phyloP scores from a whole-genome alignment of 2,888 invertebrate genomes.

The Adelognathus sp. region DNA sequence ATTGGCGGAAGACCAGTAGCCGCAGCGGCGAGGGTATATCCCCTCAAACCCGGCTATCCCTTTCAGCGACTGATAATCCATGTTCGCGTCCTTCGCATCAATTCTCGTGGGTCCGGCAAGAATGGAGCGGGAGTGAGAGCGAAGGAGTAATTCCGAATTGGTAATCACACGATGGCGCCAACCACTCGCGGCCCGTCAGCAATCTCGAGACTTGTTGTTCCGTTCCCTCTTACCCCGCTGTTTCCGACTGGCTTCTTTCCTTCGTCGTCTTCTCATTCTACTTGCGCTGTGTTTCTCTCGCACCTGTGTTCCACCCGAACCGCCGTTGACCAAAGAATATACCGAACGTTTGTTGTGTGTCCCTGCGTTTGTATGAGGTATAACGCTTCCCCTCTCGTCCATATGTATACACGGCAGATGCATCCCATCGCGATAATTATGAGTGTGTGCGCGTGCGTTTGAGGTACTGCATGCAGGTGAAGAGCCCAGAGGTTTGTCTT shows the following conservation, averaged over 20 bases:
- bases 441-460: slow-evolving; percentile 58
- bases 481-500: slow-evolving; percentile 75
- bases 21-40: slow-evolving; percentile 16
- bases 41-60: slow-evolving; percentile 37
- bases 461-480: slow-evolving; percentile 73
- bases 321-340: slow-evolving; percentile 13
- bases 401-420: not conserved
- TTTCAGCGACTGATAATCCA: slow-evolving; percentile 71
- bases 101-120: slow-evolving; percentile 59
- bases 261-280: slow-evolving; percentile 42
- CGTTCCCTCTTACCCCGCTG: slow-evolving; percentile 52
- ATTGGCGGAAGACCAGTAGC: slow-evolving; percentile 41
- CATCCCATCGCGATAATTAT: slow-evolving; percentile 39
- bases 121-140: slow-evolving; percentile 9
- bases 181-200: slow-evolving; percentile 78
- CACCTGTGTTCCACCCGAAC: not conserved
- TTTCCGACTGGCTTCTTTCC: slow-evolving; percentile 58
- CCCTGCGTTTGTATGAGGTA: not conserved
- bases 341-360: slow-evolving; percentile 14
- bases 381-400: not conserved
- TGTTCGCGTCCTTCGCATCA: slow-evolving; percentile 63
- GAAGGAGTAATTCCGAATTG: slow-evolving; percentile 79
- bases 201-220: slow-evolving; percentile 79
- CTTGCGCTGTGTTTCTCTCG: slow-evolving; percentile 28
- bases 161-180: slow-evolving; percentile 81